phyloP scores from a whole-genome alignment of 1,140 invertebrate species.

The Drosophila teissieri region DNA sequence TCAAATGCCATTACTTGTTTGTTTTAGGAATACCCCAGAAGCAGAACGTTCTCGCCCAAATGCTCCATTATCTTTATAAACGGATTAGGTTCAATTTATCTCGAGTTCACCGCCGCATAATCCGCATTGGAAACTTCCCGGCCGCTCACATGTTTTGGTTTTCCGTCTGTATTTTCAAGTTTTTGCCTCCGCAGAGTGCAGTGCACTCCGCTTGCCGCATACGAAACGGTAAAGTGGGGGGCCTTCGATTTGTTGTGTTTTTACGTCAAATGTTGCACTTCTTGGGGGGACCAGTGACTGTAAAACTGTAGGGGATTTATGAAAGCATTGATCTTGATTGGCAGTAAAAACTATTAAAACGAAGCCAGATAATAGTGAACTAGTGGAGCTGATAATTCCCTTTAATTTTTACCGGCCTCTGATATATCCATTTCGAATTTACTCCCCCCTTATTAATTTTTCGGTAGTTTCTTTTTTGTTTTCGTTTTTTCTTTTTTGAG shows the following conservation, averaged over 20 bases:
- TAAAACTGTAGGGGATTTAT: constrained; percentile 6
- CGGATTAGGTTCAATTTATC: not conserved
- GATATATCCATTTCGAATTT: constrained; percentile 6
- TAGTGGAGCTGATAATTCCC: constrained; percentile 6
- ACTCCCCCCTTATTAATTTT: constrained; percentile 6
- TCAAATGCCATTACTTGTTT: too few species aligned
- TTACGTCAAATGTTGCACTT: constrained; percentile 10
- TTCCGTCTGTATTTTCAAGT: constrained; percentile 10
- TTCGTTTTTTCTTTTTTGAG: constrained; percentile 30
- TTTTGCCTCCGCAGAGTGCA: constrained; percentile 50
- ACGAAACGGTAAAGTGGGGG: constrained; percentile 23
- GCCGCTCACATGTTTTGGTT: constrained; percentile 22
- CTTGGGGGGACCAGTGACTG: constrained; percentile 9
- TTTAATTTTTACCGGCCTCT: constrained; percentile 4
- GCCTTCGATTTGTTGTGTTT: constrained; percentile 7
- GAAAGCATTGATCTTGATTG: constrained; percentile 14
- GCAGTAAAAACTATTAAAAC: constrained; percentile 1
- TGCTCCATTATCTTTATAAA: not conserved
- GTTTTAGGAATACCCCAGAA: not conserved
- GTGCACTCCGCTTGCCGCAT: constrained; percentile 25
- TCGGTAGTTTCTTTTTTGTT: constrained; percentile 4
- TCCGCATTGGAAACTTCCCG: constrained; percentile 21
- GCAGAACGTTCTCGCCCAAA: not conserved
- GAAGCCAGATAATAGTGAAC: constrained; percentile 2
- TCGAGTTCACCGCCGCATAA: constrained; percentile 12